Evolutionary conservation across 2,797 vertebrate genomes (phyloP), one percentile per base, ranked within the genome.

Genomic region (Knipowitschia caucasica): DNA sequence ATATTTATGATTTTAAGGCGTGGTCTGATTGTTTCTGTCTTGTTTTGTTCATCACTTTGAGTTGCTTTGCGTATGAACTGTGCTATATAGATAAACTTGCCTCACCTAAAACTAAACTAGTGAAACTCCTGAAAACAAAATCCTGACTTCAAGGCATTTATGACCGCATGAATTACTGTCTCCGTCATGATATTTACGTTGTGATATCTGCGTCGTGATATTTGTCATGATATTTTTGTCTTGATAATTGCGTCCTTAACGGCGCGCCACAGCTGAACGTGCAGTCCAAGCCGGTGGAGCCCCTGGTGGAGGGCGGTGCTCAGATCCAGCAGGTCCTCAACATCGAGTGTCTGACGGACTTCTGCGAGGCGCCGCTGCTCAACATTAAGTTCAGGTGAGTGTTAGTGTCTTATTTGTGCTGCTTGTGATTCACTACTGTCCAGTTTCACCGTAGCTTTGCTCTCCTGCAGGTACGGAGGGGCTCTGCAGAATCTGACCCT

Each of bases 301-400:
- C 93, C 0, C 83, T 95, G 59, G 93, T 96, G 30, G 94, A 96
- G 25, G 94, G 94, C 0, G 94, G 94, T 2, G 94, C 93, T 1
- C 94, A 96, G 78, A 93, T 95, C 56, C 94, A 96, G 73, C 94
- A 96, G 78, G 93, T 96, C 53, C 88, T 96, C 64, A 96, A 96
- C 80, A 95, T 96, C 0, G 94, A 96, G 84, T 95, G 94, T 76
- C 69, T 95, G 69, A 77, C 88, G 0, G 94, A 95, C 81, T 96
- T 96, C 69, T 80, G 81, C 12, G 91, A 91, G 0, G 89, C 94
- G 0, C 94, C 94, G 0, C 85, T 94, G 40, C 90, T 94, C 64
- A 94, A 93, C 17, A 93, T 95, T 61, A 94, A 93, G 81, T 95
- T 96, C 89, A 90, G 94, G 94, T n/a, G 11, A n/a, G 34, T 11